These are phyloP conservation scores for Rhyacophila evoluta DNA, from an alignment of 2,888 invertebrate species.

Conservation along the genomic window DNA sequence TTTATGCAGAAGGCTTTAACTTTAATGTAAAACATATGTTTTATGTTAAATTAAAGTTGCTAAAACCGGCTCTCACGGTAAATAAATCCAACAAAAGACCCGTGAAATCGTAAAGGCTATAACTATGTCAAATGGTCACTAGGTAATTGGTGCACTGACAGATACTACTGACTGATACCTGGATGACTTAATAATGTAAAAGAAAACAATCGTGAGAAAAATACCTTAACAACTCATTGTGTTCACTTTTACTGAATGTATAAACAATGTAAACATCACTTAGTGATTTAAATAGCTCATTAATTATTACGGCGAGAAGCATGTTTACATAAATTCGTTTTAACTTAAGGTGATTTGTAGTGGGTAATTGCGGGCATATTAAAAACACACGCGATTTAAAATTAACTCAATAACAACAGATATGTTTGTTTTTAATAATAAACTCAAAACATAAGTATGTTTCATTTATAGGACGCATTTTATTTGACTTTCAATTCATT, in stretches of 20 bases:
- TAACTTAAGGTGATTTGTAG: too few species aligned
- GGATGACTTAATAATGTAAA: constrained; percentile 16
- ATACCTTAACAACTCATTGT: background rate
- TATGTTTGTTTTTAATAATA: too few species aligned
- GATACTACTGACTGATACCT: background rate
- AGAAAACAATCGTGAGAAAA: constrained; percentile 2
- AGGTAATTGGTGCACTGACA: background rate
- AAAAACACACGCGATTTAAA: too few species aligned
- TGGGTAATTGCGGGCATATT: too few species aligned
- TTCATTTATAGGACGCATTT: too few species aligned
- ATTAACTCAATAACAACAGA: too few species aligned
- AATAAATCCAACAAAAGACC: background rate
- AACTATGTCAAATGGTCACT: background rate
- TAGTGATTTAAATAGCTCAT: background rate
- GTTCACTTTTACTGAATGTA: background rate
- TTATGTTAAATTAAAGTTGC: too few species aligned
- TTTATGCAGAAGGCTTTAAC: too few species aligned
- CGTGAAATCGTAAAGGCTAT: background rate
- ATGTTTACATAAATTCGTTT: too few species aligned
- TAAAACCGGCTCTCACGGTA: background rate
- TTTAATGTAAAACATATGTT: too few species aligned
- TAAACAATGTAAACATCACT: constrained; percentile 9
- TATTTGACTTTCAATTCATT: too few species aligned
- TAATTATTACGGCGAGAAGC: background rate
- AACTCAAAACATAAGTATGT: too few species aligned